phyloP scores from a whole-genome alignment of 2,888 invertebrate genomes.

The Vanessa cardui region DNA sequence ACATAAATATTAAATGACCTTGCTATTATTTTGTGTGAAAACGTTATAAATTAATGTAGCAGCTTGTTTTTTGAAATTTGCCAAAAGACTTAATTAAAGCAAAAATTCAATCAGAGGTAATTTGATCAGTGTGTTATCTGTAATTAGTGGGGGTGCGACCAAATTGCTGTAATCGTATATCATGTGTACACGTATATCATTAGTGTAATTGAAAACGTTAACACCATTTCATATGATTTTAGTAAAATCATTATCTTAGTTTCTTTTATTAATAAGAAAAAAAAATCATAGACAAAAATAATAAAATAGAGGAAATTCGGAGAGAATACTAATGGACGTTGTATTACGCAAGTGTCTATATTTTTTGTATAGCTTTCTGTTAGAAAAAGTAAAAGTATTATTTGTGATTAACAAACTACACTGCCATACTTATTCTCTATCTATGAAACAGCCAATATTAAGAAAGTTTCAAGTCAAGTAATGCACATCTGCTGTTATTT shows the following conservation, averaged over 20 bases:
- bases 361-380: not conserved
- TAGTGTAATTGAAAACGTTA: constrained; percentile 32
- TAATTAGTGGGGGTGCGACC: constrained; percentile 67
- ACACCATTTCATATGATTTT: constrained; percentile 13
- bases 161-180: constrained; percentile 62
- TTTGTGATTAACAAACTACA: not conserved
- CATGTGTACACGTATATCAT: constrained; percentile 46
- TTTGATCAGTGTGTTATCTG: constrained; percentile 54
- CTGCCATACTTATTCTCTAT: not conserved
- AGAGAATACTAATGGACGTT: too few relatives aligned
- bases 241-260: not conserved
- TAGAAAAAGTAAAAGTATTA: not conserved
- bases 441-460: constrained; percentile 20
- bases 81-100: constrained; percentile 15
- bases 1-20: too few relatives aligned
- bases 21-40: too few relatives aligned
- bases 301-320: not conserved
- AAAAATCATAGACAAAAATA: not conserved
- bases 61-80: not conserved
- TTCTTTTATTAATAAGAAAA: not conserved
- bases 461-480: constrained; percentile 20
- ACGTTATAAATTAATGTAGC: too few relatives aligned
- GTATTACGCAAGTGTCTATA: too few relatives aligned
- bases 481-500: constrained; percentile 6
- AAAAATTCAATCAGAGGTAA: constrained; percentile 13